Conservation (phyloP, 2,888 invertebrate genomes). For the Mesorhabditis sp. region DNA sequence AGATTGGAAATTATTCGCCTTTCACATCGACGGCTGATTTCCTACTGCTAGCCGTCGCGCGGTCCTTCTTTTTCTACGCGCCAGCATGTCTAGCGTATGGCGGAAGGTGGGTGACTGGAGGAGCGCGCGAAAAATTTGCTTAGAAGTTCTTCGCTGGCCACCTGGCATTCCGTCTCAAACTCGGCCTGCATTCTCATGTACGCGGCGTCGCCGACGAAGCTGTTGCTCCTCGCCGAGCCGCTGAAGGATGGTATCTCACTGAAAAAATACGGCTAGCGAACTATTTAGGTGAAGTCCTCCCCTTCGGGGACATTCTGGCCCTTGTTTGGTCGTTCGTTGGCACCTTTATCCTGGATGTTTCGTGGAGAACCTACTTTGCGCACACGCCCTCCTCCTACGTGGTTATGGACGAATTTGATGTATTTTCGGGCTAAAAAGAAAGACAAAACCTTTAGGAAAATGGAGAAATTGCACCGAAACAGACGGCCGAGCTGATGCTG, state of each 20-base stretch:
- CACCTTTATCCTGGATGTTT: constrained; percentile 34
- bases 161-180: not conserved
- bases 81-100: not conserved
- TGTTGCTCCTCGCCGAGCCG: constrained; percentile 37
- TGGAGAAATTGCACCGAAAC: constrained; percentile 27
- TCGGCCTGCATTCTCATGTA: constrained; percentile 25
- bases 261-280: not conserved
- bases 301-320: constrained; percentile 40
- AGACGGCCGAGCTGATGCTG: constrained; percentile 48
- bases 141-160: not conserved
- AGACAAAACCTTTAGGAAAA: constrained; percentile 6
- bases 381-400: constrained; percentile 32
- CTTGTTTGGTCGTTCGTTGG: constrained; percentile 46
- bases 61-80: not conserved
- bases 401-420: constrained; percentile 26
- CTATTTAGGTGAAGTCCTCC: constrained; percentile 20
- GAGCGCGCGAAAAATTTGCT: not conserved
- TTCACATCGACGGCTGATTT: constrained; percentile 8
- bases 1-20: not conserved
- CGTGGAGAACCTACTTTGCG: constrained; percentile 37
- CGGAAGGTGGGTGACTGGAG: not conserved
- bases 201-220: constrained; percentile 41
- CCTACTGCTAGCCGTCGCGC: constrained; percentile 9
- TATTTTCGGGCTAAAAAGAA: constrained; percentile 7
- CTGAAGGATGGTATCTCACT: constrained; percentile 21